Percentiles rank a stretch among this genome's conserved stretches.
These are phyloP conservation scores for Gobio occitaniae DNA, from an alignment of 2,797 vertebrate species.

Conservation along the genomic window DNA sequence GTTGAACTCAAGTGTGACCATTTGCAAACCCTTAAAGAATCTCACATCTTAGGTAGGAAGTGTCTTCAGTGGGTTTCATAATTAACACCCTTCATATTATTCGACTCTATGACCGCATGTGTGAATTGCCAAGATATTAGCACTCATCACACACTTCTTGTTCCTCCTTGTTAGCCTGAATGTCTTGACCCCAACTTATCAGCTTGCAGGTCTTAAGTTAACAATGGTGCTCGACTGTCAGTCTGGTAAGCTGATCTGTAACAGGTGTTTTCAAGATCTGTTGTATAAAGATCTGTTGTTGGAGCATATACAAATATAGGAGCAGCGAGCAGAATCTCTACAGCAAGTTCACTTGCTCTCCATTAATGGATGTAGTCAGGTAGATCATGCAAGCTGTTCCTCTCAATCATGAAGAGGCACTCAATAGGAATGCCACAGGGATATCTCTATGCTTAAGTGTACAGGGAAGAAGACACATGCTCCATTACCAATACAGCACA, in stretches of 20 bases:
- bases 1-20: not conserved
- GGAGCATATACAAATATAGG: not conserved
- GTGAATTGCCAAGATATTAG: constrained; percentile 6
- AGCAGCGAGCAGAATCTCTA: not conserved
- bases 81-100: constrained; percentile 20
- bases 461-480: constrained; percentile 52
- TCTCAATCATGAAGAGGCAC: constrained; percentile 43
- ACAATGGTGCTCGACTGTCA: not conserved
- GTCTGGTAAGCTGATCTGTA: not conserved
- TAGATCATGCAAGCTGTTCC: constrained; percentile 44
- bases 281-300: not conserved
- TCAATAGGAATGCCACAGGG: constrained; percentile 50
- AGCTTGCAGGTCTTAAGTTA: not conserved
- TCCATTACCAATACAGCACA: constrained; percentile 3
- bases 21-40: constrained; percentile 15
- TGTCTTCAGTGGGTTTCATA: not conserved
- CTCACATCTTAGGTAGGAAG: constrained; percentile 1
- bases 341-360: not conserved
- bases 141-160: constrained; percentile 8
- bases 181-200: constrained; percentile 10
- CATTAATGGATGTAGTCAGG: not conserved
- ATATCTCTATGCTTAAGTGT: constrained; percentile 55
- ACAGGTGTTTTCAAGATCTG: not conserved
- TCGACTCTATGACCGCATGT: not conserved
- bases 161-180: constrained; percentile 18